Evolutionary conservation across 2,888 invertebrate species (phyloP), one percentile per base, ranked within the genome.

Genomic region (Endotricha flammealis): DNA sequence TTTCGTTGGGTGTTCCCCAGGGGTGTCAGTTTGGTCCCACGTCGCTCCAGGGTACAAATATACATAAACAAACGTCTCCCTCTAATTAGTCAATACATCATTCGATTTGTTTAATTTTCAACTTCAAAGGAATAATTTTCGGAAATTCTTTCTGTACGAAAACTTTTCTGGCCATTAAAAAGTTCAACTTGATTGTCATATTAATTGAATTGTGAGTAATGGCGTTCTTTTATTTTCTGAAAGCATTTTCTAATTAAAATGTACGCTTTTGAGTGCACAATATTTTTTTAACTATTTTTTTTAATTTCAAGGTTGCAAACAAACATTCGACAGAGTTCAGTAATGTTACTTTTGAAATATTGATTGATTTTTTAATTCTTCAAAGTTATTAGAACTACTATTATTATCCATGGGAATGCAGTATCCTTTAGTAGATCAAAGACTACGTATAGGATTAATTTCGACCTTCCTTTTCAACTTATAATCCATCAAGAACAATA

Each of bases 61-160:
- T 35, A 47, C 53, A 63, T 73, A 67, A 73, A 70, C 66, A 58
- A 67, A 53, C 48, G 48, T 52, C 46, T 48, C 50, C 53, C 38
- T 48, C 60, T 70, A 74, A 73, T 74, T 73, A 68, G 50, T 38
- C 33, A 46, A 52, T 69, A 59, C 44, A 58, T 71, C 69, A 62
- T 59, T 59, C 55, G 56, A 49, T 48, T 44, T 56, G 58, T 57
- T 12, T 12, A 28, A 27, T 57, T 50, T 47, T 46, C 42, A 51
- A 62, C 66, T 53, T 64, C 57, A 57, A 68, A 67, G 53, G 44
- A 44, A 47, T 55, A 45, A 45, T 48, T 37, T 39, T 38, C 31
- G 23, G 25, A 29, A 35, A 39, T 52, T 39, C 47, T 49, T 47
- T 49, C 49, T 36, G 5, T 11, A 17, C 14, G 14, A 25, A 32